phyloP scores from a whole-genome alignment of 2,797 vertebrate genomes.

The Danio aesculapii region DNA sequence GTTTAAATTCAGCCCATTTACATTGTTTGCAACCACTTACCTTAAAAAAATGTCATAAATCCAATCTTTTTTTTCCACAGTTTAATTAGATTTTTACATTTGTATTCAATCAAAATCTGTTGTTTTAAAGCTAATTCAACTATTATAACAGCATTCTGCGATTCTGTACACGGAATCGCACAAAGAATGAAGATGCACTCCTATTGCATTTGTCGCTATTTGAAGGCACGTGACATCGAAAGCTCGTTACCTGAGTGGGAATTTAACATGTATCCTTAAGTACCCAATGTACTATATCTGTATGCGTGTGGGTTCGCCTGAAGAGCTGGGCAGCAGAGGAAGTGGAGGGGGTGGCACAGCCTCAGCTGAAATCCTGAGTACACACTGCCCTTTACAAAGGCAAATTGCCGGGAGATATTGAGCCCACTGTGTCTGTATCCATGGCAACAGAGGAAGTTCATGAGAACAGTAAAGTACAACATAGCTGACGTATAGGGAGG shows the following conservation, averaged over 20 bases:
- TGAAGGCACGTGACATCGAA: constrained; percentile 8
- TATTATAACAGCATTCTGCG: neutral
- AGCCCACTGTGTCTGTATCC: constrained; percentile 80
- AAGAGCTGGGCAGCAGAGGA: constrained; percentile 24
- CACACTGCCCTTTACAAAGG: constrained; percentile 80
- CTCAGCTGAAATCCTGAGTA: constrained; percentile 71
- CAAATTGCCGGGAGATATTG: constrained; percentile 78
- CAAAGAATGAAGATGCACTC: neutral
- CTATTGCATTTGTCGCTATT: neutral
- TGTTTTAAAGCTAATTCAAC: neutral
- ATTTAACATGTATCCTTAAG: constrained; percentile 45
- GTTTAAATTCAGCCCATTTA: no score
- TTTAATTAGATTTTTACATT: no score
- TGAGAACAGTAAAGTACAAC: constrained; percentile 72
- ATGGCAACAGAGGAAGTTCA: constrained; percentile 82
- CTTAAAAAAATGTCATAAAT: no score
- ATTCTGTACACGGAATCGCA: neutral
- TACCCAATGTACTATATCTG: constrained; percentile 40
- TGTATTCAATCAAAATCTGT: no score
- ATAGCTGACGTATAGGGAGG: constrained; percentile 70
- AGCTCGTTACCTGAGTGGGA: constrained; percentile 42
- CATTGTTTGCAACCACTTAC: no score
- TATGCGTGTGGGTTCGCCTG: constrained; percentile 42
- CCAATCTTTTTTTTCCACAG: no score
- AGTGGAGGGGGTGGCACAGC: constrained; percentile 54